These are phyloP conservation scores for Oophaga sylvatica DNA, from an alignment of 2,797 vertebrate species.

Conservation along the genomic window DNA sequence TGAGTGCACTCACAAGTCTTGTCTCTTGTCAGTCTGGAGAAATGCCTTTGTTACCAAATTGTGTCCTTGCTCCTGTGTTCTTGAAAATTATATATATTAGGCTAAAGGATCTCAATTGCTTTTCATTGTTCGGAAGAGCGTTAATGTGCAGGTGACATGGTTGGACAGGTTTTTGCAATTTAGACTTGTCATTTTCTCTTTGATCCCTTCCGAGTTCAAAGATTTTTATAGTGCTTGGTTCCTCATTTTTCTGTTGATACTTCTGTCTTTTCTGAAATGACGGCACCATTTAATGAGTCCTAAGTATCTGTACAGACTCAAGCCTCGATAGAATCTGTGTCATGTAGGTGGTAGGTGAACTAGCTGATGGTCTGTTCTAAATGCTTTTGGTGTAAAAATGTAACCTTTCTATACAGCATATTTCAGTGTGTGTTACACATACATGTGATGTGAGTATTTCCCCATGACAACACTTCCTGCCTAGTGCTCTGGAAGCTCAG, in stretches of 20 bases:
- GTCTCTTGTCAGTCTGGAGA: neutral
- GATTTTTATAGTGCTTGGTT: conserved; percentile 48
- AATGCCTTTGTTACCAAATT: neutral
- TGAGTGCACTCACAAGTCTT: conserved; percentile 24
- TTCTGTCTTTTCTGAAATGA: conserved; percentile 17
- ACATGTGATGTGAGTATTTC: no score
- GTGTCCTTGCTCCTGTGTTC: conserved; percentile 35
- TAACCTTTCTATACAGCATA: neutral
- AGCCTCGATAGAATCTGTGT: neutral
- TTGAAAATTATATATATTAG: conserved; percentile 33
- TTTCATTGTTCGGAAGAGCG: conserved; percentile 23
- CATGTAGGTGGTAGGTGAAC: neutral
- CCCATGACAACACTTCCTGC: no score
- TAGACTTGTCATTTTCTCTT: conserved; percentile 20
- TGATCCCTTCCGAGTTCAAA: conserved; percentile 46
- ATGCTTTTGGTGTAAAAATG: neutral
- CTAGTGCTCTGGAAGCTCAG: no score
- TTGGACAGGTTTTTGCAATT: conserved; percentile 32
- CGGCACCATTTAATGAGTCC: conserved; percentile 25
- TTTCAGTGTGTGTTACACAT: neutral
- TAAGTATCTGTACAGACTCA: conserved; percentile 16
- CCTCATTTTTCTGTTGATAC: conserved; percentile 39
- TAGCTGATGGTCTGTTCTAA: neutral
- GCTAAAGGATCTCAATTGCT: conserved; percentile 19
- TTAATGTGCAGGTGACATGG: conserved; percentile 26